Evolutionary conservation across 2,888 invertebrate species (phyloP), one percentile per base, ranked within the genome.

Genomic region (Asteroscopus sphinx): DNA sequence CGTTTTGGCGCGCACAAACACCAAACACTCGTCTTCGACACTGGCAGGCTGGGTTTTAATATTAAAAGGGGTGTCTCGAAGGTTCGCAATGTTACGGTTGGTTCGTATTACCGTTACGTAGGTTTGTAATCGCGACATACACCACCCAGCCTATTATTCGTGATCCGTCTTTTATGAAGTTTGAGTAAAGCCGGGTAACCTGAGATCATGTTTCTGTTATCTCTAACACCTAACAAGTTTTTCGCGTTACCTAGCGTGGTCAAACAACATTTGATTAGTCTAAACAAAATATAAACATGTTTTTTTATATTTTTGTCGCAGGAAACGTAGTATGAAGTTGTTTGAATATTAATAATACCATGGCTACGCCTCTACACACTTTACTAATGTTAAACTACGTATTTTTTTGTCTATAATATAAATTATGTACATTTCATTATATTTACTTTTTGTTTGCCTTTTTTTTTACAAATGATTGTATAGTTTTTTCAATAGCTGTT

Each of bases 1-100:
- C 33, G 21, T 13, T 47, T 64, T 46, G 2, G 4, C 11, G 25
- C 37, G 42, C 33, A 16, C 41, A 54, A 63, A 45, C 35, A 36
- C 40, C 25, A n/a, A n/a, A n/a, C n/a, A n/a, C n/a, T 11, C 56
- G 56, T 64, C 46, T 47, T 42, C 33, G 46, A n/a, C n/a, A n/a
- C n/a, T n/a, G n/a, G 44, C 13, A n/a, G 45, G 21, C 32, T n/a
- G n/a, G 25, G 26, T 17, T 61, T 41, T 42, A 64, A 46, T 64
- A 55, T 61, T 56, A 36, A 62, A 64, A 56, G 37, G 56, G 46
- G 41, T 37, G 61, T 42, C 46, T 64, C 32, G 15, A 37, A 46
- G 32, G 25, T 16, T 32, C 37, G 32, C 45, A 63, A 26, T 13
- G 35, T 46, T 26, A 16, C 9, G 36, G n/a, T 46, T 39, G 42